Percentiles rank a stretch among this genome's conserved stretches.
Evolutionary conservation across 2,888 invertebrate genomes (phyloP).

Genomic region (Timema podura): DNA sequence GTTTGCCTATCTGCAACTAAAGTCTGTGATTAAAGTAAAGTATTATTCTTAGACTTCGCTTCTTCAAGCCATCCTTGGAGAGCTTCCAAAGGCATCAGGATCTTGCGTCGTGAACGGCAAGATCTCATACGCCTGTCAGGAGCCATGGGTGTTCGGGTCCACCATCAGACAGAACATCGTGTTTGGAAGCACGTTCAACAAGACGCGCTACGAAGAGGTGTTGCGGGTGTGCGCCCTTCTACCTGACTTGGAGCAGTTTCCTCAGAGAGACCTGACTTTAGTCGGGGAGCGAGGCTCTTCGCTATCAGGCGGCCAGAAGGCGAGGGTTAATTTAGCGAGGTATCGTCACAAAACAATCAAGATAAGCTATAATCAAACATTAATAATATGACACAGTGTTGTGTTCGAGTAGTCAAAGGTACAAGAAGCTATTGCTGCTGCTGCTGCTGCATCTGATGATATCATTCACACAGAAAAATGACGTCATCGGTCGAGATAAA

Average conservation of each 20-base stretch:
- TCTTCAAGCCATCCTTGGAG: constrained; percentile 70
- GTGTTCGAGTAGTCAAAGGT: too few species aligned
- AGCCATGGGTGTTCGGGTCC: constrained; percentile 78
- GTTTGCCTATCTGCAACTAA: not conserved
- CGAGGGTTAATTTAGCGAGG: constrained; percentile 71
- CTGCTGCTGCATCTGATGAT: too few species aligned
- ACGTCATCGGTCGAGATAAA: too few species aligned
- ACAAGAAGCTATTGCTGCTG: too few species aligned
- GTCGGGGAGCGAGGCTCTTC: constrained; percentile 80
- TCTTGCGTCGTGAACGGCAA: constrained; percentile 58
- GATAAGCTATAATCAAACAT: too few species aligned
- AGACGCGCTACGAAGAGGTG: constrained; percentile 49
- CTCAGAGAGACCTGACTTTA: constrained; percentile 69
- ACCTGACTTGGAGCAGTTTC: constrained; percentile 69
- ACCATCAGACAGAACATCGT: constrained; percentile 79
- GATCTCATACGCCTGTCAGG: constrained; percentile 76
- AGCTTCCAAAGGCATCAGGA: constrained; percentile 61
- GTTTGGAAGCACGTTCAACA: constrained; percentile 67
- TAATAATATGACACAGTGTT: too few species aligned
- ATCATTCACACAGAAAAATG: too few species aligned
- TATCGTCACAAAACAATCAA: constrained; percentile 28
- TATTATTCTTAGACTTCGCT: constrained; percentile 53
- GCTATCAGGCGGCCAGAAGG: constrained; percentile 79
- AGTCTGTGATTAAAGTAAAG: constrained; percentile 42
- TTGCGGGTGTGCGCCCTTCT: constrained; percentile 60